These are phyloP conservation scores for Cuculus canorus DNA, from an alignment of 2,797 vertebrate species.

Conservation along the genomic window DNA sequence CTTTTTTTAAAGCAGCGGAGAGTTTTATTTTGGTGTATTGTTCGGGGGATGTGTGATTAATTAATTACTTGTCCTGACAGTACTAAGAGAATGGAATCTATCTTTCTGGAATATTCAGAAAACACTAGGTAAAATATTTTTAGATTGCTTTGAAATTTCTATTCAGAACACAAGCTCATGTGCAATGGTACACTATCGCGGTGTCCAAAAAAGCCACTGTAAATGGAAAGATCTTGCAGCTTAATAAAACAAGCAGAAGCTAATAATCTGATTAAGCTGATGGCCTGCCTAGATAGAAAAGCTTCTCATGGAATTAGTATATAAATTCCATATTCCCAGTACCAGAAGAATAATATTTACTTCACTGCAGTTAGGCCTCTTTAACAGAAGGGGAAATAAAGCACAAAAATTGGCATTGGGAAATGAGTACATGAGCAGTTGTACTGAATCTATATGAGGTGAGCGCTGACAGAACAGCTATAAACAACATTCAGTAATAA, in stretches of 20 bases:
- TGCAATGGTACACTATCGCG: background rate
- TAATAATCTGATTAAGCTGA: constrained; percentile 8
- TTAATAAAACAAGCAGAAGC: constrained; percentile 30
- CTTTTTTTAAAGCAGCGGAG: background rate
- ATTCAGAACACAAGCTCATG: background rate
- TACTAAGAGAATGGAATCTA: background rate
- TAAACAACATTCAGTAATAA: background rate
- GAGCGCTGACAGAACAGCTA: background rate
- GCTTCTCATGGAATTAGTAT: background rate
- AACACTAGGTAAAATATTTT: background rate
- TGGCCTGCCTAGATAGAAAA: background rate
- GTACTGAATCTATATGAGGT: constrained; percentile 6
- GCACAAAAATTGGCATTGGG: background rate
- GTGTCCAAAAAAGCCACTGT: background rate
- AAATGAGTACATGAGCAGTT: constrained; percentile 18
- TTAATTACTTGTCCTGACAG: background rate
- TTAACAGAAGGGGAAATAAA: constrained; percentile 40
- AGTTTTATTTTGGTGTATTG: background rate
- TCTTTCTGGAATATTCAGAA: background rate
- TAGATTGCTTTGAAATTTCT: constrained; percentile 11
- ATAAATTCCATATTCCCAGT: background rate
- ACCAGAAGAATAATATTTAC: background rate
- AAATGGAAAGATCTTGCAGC: background rate
- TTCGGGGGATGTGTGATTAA: background rate
- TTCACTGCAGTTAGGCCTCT: constrained; percentile 19